phyloP scores from a whole-genome alignment of 2,888 invertebrate genomes.

The Eucera pruinosa region DNA sequence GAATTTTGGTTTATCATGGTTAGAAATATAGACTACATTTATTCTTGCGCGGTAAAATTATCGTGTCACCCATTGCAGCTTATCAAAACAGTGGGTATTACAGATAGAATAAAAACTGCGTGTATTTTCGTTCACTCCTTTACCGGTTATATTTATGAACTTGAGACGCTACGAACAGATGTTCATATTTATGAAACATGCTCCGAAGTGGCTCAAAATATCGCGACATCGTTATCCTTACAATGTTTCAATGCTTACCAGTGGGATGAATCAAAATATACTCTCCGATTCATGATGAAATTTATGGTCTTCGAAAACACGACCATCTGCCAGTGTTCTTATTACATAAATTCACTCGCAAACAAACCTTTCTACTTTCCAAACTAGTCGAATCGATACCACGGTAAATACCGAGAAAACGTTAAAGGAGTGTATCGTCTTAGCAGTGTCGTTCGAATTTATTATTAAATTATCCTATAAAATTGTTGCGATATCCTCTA shows the following conservation, averaged over 20 bases:
- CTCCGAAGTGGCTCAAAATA: conserved; percentile 29
- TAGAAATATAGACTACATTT: neutral
- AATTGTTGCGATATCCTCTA: neutral
- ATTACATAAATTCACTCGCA: conserved; percentile 7
- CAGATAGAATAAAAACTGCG: conserved; percentile 7
- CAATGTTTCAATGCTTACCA: conserved; percentile 27
- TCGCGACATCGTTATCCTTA: conserved; percentile 36
- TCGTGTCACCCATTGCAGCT: no score
- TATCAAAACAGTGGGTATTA: conserved; percentile 2
- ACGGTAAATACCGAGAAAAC: neutral
- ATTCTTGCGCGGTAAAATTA: neutral
- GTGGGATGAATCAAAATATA: conserved; percentile 25
- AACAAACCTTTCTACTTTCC: neutral
- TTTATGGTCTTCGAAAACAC: conserved; percentile 24
- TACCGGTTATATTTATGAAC: conserved; percentile 31
- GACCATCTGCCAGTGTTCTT: conserved; percentile 12
- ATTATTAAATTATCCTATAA: conserved; percentile 18
- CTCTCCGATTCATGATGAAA: conserved; percentile 1
- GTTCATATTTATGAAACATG: conserved; percentile 37
- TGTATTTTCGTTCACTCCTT: conserved; percentile 25
- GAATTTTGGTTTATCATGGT: neutral
- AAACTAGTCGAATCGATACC: neutral
- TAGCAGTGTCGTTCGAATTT: neutral
- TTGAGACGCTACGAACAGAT: conserved; percentile 28
- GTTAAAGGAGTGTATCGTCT: neutral